phyloP scores from a whole-genome alignment of 1,140 invertebrate genomes.

The Cryptotermes secundus region DNA sequence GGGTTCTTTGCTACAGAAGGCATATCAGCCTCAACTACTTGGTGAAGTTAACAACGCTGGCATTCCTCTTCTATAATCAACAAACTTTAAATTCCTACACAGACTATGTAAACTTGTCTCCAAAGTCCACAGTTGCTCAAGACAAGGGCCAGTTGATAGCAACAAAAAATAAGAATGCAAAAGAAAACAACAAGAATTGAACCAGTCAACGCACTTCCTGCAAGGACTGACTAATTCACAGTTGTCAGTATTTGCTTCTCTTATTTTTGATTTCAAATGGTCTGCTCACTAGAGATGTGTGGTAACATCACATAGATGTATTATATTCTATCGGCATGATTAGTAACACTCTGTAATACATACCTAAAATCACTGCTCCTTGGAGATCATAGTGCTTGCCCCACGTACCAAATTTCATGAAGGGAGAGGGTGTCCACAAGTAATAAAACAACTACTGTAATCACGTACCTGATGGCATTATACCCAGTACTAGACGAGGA shows the following conservation, averaged over 20 bases:
- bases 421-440: background rate
- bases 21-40: background rate
- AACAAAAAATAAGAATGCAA: slow-evolving; percentile 12
- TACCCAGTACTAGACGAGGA: background rate
- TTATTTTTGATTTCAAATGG: background rate
- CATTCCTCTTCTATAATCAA: background rate
- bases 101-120: background rate
- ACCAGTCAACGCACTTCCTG: background rate
- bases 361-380: background rate
- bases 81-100: background rate
- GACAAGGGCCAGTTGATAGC: background rate
- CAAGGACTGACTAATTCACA: background rate
- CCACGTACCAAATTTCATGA: too few relatives aligned
- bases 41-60: slow-evolving; percentile 10
- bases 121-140: background rate
- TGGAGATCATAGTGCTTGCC: background rate
- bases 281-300: background rate
- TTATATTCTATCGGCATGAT: background rate
- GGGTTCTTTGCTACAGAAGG: background rate
- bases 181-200: background rate
- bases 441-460: background rate
- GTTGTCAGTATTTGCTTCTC: background rate
- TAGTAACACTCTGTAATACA: background rate
- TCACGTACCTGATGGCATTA: slow-evolving; percentile 1
- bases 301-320: background rate